phyloP scores from a whole-genome alignment of 2,888 invertebrate genomes.

The Limenitis camilla region DNA sequence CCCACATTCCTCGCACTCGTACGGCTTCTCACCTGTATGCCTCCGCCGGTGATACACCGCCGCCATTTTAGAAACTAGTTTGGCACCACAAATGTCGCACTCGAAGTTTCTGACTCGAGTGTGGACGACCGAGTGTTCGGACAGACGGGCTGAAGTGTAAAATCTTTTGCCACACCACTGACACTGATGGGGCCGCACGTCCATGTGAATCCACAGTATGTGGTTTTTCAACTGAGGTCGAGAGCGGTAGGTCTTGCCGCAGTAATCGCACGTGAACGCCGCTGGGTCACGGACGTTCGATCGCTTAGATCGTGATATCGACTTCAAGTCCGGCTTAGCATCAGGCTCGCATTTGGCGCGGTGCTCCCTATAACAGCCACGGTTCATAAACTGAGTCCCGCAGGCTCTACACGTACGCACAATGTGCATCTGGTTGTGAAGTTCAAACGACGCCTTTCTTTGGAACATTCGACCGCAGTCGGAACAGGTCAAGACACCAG shows the following conservation, averaged over 20 bases:
- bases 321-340: conserved; percentile 47
- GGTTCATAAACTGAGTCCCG: conserved; percentile 52
- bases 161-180: conserved; percentile 69
- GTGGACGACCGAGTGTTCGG: conserved; percentile 70
- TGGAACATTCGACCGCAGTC: conserved; percentile 56
- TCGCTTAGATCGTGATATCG: conserved; percentile 41
- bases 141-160: conserved; percentile 64
- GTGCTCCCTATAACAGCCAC: conserved; percentile 58
- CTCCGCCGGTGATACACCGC: conserved; percentile 60
- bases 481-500: conserved; percentile 42
- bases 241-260: conserved; percentile 51
- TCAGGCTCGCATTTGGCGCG: conserved; percentile 55
- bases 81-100: conserved; percentile 69
- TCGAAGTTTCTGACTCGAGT: conserved; percentile 67
- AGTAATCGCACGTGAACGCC: conserved; percentile 55
- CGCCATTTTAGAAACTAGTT: conserved; percentile 62
- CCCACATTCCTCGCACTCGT: conserved; percentile 58
- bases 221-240: conserved; percentile 62
- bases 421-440: conserved; percentile 56
- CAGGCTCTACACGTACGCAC: conserved; percentile 56
- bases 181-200: conserved; percentile 64
- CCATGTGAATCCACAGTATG: conserved; percentile 68
- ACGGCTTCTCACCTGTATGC: conserved; percentile 65
- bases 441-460: conserved; percentile 44
- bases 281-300: conserved; percentile 60